Evolutionary conservation across 2,888 invertebrate species (phyloP).

Genomic region (Girardia tigrina): DNA sequence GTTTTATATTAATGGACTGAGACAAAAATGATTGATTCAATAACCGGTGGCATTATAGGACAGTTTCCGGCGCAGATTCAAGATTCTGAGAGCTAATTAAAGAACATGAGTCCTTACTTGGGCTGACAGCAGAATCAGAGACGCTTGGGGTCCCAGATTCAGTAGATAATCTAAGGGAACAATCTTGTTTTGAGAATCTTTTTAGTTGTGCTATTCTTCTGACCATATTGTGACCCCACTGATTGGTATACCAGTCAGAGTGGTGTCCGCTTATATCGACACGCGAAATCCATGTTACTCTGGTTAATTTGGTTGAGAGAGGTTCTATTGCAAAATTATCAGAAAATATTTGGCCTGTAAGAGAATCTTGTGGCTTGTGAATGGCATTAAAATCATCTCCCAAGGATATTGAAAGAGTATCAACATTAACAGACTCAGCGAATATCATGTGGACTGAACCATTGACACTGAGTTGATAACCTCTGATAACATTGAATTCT

Average conservation of each 20-base stretch:
- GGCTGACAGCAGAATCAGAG: slow-evolving; percentile 1
- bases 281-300: slow-evolving; percentile 1
- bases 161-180: not conserved
- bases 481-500: not conserved
- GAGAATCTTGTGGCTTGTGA: not conserved
- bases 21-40: no score
- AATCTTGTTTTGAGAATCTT: not conserved
- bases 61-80: slow-evolving; percentile 7
- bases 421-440: not conserved
- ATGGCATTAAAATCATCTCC: not conserved
- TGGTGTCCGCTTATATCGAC: not conserved
- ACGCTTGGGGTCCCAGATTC: not conserved
- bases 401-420: not conserved
- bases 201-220: not conserved
- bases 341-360: not conserved
- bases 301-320: not conserved
- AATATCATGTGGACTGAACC: slow-evolving; percentile 1
- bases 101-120: not conserved
- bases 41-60: not conserved
- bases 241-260: not conserved
- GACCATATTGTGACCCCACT: not conserved
- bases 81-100: not conserved
- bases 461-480: not conserved
- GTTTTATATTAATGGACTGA: no score
- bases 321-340: not conserved